Evolutionary conservation across 2,113 vertebrate genomes (phyloP).

Genomic region (Nettapus auritus): DNA sequence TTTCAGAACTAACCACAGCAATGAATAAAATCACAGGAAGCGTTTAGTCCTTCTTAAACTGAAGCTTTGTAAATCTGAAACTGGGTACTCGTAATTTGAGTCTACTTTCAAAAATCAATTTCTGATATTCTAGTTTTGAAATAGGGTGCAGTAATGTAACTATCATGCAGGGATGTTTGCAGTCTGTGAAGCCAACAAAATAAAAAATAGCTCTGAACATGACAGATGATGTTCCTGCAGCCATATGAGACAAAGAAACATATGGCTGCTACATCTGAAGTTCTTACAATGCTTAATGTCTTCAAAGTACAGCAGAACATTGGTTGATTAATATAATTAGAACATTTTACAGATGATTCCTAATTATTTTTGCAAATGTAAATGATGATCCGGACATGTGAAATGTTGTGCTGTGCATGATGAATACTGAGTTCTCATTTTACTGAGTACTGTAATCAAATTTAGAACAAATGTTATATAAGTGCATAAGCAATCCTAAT

Average conservation of each 20-base stretch:
- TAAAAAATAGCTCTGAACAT: neutral
- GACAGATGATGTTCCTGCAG: constrained; percentile 30
- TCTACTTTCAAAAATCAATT: neutral
- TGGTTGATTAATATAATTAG: constrained; percentile 44
- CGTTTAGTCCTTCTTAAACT: neutral
- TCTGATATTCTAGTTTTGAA: neutral
- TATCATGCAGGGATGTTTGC: neutral
- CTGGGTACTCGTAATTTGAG: neutral
- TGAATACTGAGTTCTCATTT: constrained; percentile 40
- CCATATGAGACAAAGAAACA: constrained; percentile 24
- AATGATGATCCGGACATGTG: neutral
- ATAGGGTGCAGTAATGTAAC: neutral
- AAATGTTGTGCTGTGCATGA: neutral
- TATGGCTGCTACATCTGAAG: neutral
- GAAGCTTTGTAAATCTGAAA: neutral
- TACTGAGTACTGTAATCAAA: constrained; percentile 57
- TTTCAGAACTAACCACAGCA: neutral
- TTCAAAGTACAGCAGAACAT: constrained; percentile 31
- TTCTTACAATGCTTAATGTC: neutral
- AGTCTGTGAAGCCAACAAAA: neutral
- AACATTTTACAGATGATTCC: constrained; percentile 22
- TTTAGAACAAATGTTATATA: constrained; percentile 37
- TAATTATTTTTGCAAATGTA: constrained; percentile 38
- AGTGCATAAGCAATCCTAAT: constrained; percentile 48
- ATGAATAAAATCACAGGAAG: neutral